Base-by-base conservation (phyloP, 2,888 invertebrate species). In the Gerris lacustris region DNA sequence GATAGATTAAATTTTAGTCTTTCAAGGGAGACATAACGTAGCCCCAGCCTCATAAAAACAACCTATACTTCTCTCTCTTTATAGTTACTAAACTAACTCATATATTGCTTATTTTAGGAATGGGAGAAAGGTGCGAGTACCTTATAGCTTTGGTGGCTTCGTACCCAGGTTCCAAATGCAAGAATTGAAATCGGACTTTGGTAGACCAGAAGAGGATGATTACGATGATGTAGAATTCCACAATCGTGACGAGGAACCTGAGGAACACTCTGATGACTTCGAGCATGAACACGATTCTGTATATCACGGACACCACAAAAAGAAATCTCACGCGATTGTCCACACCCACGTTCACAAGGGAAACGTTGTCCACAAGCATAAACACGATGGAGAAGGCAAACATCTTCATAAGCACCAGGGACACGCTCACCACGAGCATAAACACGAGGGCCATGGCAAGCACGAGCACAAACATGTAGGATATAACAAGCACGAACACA, bases 331-430 rank as follows among this genome's bases (percentile, higher is more conserved):
- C 9, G 15, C 15, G 55, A 15, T 55, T 55, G 9, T 55, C 9
- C 55, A 55, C 55, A 55, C 9, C 9, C 55, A 55, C 15, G 55
- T 55, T 11, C 55, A 55, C 15, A 9, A 55, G 15, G 55, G 55
- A 55, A 9, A 55, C 15, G 55, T 55, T 55, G 9, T 55, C 9
- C 77, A 78, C 71, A 77, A 77, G 67, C 77, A 76, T 67, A 75
- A 75, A 68, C 76, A 77, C 70, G 74, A 72, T 47, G 76, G 76
- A 5, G 76, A 74, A 73, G 76, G 73, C 69, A 75, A 73, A 73
- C 77, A 73, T 72, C 74, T 75, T 18, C 76, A 77, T 72, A 75
- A 77, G 17, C 76, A 55, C 15, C 11, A 55, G 15, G 55, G 55
- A 9, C 9, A 55, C 15, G 11, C 9, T 9, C 55, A 55, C 15